Evolutionary conservation across 2,113 vertebrate species (phyloP).

Genomic region (Epinephelus moara): DNA sequence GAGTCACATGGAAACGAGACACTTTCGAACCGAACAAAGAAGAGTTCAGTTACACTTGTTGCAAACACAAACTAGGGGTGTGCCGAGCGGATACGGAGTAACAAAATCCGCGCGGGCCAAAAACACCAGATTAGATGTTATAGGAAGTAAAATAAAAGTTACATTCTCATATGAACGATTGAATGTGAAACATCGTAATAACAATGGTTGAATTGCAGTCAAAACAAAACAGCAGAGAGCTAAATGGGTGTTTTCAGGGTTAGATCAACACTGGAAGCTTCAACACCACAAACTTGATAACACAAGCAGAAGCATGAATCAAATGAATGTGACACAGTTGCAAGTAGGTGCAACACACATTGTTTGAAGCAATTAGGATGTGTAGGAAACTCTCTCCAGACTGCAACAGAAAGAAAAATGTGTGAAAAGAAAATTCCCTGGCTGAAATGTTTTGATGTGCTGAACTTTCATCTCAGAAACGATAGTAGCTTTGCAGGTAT

Average conservation of each 20-base stretch:
- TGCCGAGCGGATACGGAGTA: not conserved
- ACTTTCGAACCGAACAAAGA: conserved; percentile 3
- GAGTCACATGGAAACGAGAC: conserved; percentile 12
- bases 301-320: not conserved
- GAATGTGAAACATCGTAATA: not conserved
- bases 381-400: not conserved
- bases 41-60: conserved; percentile 11
- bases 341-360: not conserved
- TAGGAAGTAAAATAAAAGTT: not conserved
- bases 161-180: not conserved
- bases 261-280: not conserved
- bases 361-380: not conserved
- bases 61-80: not conserved
- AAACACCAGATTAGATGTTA: not conserved
- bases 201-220: not conserved
- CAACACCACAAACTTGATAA: not conserved
- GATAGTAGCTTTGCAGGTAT: not conserved
- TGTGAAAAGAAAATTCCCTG: not conserved
- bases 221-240: not conserved
- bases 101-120: not conserved
- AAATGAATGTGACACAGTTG: not conserved
- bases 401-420: not conserved
- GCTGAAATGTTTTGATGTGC: not conserved
- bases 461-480: not conserved
- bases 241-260: not conserved